A percentile compares a stretch with the other conserved stretches of the same genome.
Conservation (phyloP, 2,888 invertebrate species). For the Petrophora chlorosata region DNA sequence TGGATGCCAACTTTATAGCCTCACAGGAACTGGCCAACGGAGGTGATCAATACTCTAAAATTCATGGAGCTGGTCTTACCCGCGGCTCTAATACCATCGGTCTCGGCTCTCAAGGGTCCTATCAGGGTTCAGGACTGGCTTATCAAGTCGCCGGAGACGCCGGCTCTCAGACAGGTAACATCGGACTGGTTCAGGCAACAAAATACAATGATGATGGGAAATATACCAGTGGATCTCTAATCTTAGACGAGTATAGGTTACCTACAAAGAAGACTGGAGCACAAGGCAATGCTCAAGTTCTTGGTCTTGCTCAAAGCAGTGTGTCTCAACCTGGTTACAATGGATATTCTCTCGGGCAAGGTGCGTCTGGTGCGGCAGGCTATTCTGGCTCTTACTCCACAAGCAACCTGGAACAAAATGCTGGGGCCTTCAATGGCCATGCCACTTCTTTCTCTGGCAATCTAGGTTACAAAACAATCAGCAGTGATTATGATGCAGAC, state of each 20-base stretch:
- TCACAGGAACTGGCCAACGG: conserved; percentile 65
- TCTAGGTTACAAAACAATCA: conserved; percentile 40
- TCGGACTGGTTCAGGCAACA: conserved; percentile 65
- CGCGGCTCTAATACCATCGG: conserved; percentile 12
- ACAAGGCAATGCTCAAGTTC: conserved; percentile 35
- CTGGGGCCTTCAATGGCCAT: conserved; percentile 29
- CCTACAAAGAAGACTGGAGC: conserved; percentile 51
- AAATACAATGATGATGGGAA: conserved; percentile 56
- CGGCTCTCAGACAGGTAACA: conserved; percentile 35
- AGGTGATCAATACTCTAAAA: conserved; percentile 40
- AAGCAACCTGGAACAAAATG: conserved; percentile 9
- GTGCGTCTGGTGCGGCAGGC: conserved; percentile 1
- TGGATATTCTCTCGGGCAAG: conserved; percentile 14
- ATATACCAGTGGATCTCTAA: conserved; percentile 72
- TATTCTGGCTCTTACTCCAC: conserved; percentile 12
- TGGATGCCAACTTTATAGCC: conserved; percentile 70
- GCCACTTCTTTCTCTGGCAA: conserved; percentile 30
- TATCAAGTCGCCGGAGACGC: conserved; percentile 45
- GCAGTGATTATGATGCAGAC: conserved; percentile 52
- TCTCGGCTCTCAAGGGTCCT: conserved; percentile 6
- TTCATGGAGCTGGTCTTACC: conserved; percentile 36
- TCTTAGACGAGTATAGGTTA: conserved; percentile 73
- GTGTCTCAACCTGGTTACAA: conserved; percentile 23
- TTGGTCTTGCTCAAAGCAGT: conserved; percentile 29
- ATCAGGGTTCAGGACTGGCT: conserved; percentile 36